A percentile compares a stretch with the other conserved stretches of the same genome.
phyloP scores from a whole-genome alignment of 2,113 vertebrate genomes.

The Passer montanus region DNA sequence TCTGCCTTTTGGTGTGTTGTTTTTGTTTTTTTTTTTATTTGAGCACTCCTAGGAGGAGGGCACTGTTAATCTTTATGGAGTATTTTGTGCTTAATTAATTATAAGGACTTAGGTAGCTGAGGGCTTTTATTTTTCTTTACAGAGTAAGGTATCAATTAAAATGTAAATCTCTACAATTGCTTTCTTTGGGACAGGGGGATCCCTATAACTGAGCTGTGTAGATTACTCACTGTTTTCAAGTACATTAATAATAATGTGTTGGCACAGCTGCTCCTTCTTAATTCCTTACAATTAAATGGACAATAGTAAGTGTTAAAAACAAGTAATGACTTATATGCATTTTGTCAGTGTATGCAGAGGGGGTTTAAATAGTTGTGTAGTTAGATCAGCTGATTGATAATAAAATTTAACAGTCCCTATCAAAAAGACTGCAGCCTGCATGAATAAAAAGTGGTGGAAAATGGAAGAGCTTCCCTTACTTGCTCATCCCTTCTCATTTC shows the following conservation, averaged over 20 bases:
- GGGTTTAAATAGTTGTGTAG: background rate
- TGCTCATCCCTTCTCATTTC: background rate
- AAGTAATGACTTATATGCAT: background rate
- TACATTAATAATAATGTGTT: background rate
- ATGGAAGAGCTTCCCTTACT: background rate
- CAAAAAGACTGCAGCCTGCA: background rate
- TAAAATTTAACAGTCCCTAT: background rate
- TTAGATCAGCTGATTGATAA: background rate
- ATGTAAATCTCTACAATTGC: slow-evolving; percentile 5
- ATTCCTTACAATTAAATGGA: background rate
- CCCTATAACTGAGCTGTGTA: background rate
- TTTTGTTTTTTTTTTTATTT: background rate
- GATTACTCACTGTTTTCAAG: slow-evolving; percentile 1
- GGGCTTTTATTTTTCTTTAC: slow-evolving; percentile 34
- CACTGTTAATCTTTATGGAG: background rate
- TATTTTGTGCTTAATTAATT: slow-evolving; percentile 36
- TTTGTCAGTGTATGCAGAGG: background rate
- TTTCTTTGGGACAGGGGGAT: background rate
- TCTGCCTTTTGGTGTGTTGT: background rate
- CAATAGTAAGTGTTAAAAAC: background rate
- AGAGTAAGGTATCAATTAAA: slow-evolving; percentile 31
- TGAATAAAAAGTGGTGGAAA: background rate
- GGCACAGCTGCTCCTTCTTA: background rate
- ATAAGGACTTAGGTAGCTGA: background rate
- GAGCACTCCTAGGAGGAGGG: background rate